phyloP scores from a whole-genome alignment of 1,140 invertebrate species.

The Physella acuta region DNA sequence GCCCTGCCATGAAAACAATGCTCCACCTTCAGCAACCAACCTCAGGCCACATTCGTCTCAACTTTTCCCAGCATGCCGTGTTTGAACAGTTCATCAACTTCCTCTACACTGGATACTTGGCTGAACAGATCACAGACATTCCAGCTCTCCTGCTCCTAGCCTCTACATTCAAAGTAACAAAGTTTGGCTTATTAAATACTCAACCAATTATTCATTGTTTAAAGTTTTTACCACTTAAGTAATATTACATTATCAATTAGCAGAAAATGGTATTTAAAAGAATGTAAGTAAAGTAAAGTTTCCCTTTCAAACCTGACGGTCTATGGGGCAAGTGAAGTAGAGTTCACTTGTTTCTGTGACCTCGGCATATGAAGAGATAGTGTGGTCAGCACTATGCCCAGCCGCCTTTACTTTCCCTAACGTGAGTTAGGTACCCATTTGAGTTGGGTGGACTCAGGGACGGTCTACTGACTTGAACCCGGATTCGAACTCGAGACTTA shows the following conservation, averaged over 20 bases:
- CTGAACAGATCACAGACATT: slow-evolving; percentile 44
- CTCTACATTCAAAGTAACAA: slow-evolving; percentile 64
- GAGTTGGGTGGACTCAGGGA: too few relatives aligned
- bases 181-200: background rate
- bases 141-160: slow-evolving; percentile 68
- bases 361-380: too few relatives aligned
- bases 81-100: slow-evolving; percentile 70
- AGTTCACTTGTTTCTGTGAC: too few relatives aligned
- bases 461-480: too few relatives aligned
- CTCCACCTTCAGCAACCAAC: slow-evolving; percentile 57
- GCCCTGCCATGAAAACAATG: slow-evolving; percentile 70
- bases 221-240: background rate
- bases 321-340: too few relatives aligned
- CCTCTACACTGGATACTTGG: slow-evolving; percentile 70
- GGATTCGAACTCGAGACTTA: too few relatives aligned
- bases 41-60: slow-evolving; percentile 64
- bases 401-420: too few relatives aligned
- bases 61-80: slow-evolving; percentile 66
- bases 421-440: too few relatives aligned
- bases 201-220: background rate
- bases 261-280: background rate
- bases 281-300: too few relatives aligned
- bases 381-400: too few relatives aligned
- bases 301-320: too few relatives aligned
- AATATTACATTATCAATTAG: too few relatives aligned